Percentiles rank a stretch among this genome's conserved stretches.
Conservation (phyloP, 2,113 vertebrate species). For the Phoenicopterus ruber region DNA sequence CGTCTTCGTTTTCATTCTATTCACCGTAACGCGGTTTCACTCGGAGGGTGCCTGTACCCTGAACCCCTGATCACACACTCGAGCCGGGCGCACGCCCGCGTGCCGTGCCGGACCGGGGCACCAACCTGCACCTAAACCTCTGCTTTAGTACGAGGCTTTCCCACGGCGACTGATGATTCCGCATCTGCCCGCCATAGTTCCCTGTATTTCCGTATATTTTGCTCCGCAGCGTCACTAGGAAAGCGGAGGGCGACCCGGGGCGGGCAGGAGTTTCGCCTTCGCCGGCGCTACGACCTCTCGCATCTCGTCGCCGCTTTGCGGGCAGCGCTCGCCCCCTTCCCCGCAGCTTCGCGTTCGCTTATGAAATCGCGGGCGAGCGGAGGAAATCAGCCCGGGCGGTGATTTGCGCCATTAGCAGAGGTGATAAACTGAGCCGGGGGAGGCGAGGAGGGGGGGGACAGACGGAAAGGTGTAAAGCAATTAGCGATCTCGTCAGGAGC, state of each 20-base stretch:
- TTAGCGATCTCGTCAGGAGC: neutral
- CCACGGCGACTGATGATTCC: fast-evolving
- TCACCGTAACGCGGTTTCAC: fast-evolving
- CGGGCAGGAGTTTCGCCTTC: neutral
- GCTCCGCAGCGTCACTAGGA: fast-evolving
- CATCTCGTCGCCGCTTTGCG: neutral
- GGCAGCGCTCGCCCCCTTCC: neutral
- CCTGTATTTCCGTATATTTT: fast-evolving
- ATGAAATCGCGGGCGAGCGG: neutral
- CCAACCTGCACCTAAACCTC: no score
- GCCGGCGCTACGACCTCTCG: fast-evolving
- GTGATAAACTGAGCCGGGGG: neutral
- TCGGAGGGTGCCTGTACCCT: neutral
- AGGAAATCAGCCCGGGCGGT: neutral
- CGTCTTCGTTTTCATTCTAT: neutral
- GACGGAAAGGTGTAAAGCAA: constrained; percentile 1
- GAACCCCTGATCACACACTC: neutral
- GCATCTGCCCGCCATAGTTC: neutral
- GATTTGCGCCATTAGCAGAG: neutral
- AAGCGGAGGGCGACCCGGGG: fast-evolving
- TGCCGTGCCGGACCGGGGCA: neutral
- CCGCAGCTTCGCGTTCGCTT: neutral
- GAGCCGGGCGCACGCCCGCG: fast-evolving
- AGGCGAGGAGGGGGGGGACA: neutral
- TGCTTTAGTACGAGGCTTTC: fast-evolving